A percentile compares a stretch with the other conserved stretches of the same genome.
Conservation (phyloP, 2,797 vertebrate species). For the Cyprinodon diabolis region DNA sequence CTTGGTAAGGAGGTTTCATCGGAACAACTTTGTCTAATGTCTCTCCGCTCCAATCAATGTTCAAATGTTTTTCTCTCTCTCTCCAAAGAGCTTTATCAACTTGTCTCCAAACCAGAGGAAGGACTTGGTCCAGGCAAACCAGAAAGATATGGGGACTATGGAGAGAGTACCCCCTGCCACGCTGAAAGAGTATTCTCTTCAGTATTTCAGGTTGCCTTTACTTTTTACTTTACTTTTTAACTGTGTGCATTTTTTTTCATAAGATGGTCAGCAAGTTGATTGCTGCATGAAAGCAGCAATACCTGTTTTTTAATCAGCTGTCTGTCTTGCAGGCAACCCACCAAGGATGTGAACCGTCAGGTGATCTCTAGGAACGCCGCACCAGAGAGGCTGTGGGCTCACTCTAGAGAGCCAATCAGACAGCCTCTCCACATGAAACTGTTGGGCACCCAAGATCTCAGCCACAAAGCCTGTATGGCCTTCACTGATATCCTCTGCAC, state of each 20-base stretch:
- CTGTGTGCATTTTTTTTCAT: not conserved
- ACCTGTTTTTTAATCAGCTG: not conserved
- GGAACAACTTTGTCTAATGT: not conserved
- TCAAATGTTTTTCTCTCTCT: slow-evolving; percentile 15
- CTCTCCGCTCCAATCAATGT: not conserved
- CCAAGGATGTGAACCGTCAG: slow-evolving; percentile 86
- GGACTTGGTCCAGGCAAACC: slow-evolving; percentile 75
- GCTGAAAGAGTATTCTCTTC: slow-evolving; percentile 89
- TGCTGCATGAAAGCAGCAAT: not conserved
- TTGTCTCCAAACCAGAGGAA: slow-evolving; percentile 92
- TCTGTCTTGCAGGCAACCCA: slow-evolving; percentile 69
- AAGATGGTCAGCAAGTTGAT: not conserved
- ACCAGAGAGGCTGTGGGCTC: slow-evolving; percentile 86
- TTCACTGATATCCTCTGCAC: slow-evolving; percentile 93
- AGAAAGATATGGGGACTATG: slow-evolving; percentile 64
- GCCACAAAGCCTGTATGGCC: slow-evolving; percentile 87
- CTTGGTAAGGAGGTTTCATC: slow-evolving; percentile 80
- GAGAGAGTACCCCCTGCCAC: slow-evolving; percentile 82
- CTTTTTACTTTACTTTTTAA: not conserved
- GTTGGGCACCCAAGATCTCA: slow-evolving; percentile 79
- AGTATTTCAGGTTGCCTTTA: slow-evolving; percentile 88
- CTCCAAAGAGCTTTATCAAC: slow-evolving; percentile 80
- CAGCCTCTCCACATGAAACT: slow-evolving; percentile 88
- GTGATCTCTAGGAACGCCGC: slow-evolving; percentile 83
- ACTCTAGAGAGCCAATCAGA: slow-evolving; percentile 89